Evolutionary conservation across 64 coral and sea anemone species (phyloP).

Genomic region (Catalaphyllia jardinei): DNA sequence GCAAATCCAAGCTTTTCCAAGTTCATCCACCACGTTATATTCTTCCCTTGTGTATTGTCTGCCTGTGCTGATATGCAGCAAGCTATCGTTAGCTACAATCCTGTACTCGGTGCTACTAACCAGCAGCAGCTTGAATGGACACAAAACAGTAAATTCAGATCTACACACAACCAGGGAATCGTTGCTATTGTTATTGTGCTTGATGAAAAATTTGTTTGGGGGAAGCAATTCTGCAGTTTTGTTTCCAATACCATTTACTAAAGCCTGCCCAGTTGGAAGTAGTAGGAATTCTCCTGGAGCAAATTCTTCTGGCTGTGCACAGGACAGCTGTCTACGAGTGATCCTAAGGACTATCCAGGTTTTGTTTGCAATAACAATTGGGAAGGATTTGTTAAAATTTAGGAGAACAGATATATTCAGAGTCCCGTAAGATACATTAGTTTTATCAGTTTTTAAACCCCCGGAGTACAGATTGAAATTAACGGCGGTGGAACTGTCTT

Average conservation of each 20-base stretch:
- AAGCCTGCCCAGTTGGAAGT: slow-evolving; percentile 22
- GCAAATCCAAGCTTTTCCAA: slow-evolving; percentile 42
- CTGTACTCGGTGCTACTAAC: slow-evolving; percentile 48
- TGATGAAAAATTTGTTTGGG: slow-evolving; percentile 41
- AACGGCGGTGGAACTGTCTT: slow-evolving; percentile 46
- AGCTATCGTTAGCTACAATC: slow-evolving; percentile 49
- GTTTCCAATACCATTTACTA: background rate
- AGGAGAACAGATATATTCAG: slow-evolving; percentile 30
- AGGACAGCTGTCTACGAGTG: slow-evolving; percentile 66
- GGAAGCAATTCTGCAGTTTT: slow-evolving; percentile 35
- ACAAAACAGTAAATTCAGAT: slow-evolving; percentile 54
- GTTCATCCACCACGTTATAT: slow-evolving; percentile 44
- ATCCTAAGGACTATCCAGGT: slow-evolving; percentile 71
- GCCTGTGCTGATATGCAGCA: slow-evolving; percentile 50
- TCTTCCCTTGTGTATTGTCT: slow-evolving; percentile 36
- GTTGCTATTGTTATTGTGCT: background rate
- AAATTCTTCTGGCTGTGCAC: slow-evolving; percentile 63
- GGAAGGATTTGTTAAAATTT: slow-evolving; percentile 53
- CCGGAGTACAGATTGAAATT: slow-evolving; percentile 60
- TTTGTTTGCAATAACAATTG: slow-evolving; percentile 39
- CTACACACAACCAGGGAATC: slow-evolving; percentile 57
- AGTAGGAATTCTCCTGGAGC: slow-evolving; percentile 49
- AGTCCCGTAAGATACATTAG: background rate
- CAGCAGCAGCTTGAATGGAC: slow-evolving; percentile 21
- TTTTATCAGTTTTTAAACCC: background rate